Evolutionary conservation across 1,140 invertebrate genomes (phyloP).

Genomic region (Lasioglossum albipes): DNA sequence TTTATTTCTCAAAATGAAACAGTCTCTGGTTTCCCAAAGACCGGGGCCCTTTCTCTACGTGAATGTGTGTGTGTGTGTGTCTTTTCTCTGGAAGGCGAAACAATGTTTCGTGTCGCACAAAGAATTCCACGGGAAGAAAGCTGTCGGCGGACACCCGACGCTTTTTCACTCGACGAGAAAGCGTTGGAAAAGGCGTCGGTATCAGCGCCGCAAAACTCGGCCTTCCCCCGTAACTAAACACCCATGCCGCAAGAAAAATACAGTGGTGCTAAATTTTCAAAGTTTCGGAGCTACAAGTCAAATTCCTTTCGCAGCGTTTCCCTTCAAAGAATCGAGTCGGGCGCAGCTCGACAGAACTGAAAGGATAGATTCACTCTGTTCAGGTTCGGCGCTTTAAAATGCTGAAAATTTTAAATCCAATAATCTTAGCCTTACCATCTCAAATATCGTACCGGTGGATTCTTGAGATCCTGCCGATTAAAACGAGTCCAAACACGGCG

Average conservation of each 20-base stretch:
- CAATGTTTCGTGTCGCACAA: slow-evolving; percentile 18
- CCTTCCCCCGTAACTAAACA: neutral
- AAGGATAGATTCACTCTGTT: too few species aligned
- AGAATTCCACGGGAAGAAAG: slow-evolving; percentile 18
- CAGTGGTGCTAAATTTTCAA: too few species aligned
- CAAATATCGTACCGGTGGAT: too few species aligned
- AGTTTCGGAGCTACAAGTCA: too few species aligned
- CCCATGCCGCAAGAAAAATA: slow-evolving; percentile 2
- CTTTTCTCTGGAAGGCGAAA: neutral
- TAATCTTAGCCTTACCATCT: too few species aligned
- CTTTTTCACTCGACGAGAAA: slow-evolving; percentile 1
- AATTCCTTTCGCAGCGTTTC: too few species aligned
- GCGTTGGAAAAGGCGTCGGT: neutral
- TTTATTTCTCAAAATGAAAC: slow-evolving; percentile 2
- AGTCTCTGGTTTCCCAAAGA: neutral
- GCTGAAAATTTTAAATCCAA: too few species aligned
- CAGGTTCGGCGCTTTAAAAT: too few species aligned
- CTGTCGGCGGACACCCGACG: neutral
- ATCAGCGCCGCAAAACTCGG: neutral
- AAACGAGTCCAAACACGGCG: too few species aligned
- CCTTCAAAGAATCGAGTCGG: too few species aligned
- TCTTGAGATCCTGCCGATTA: too few species aligned
- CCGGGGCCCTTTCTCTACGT: neutral
- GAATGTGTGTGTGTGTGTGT: neutral
- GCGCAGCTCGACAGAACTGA: too few species aligned